Evolutionary conservation across 1,140 invertebrate genomes (phyloP), one percentile per base, ranked within the genome.

Genomic region (Lepidostoma basale): DNA sequence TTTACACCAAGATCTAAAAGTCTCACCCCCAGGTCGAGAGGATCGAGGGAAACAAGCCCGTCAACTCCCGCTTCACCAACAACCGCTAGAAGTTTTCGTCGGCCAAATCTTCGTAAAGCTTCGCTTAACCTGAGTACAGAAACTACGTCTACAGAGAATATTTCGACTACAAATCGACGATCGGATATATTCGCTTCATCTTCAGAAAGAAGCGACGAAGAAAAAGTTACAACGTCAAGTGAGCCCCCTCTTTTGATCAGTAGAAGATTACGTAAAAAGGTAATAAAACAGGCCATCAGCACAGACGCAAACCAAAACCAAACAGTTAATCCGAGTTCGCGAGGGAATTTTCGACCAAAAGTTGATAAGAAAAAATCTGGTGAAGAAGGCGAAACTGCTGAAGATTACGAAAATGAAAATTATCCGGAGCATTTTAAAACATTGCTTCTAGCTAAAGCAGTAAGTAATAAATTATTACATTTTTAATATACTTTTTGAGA

Each of bases 401-500:
- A 73, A 16, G 63, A 69, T 33, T 62, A 67, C 23, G 70, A 73
- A 22, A 69, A 69, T 49, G 70, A 69, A 63, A 73, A 73, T 47
- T 73, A 73, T 67, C 70, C 70, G 9, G 70, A 73, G 16, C 67
- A 73, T 67, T 73, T 73, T 47, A 73, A 73, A 47, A 30, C 33
- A 25, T 18, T 73, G 9, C 36, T 73, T 14, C 58, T 58, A 47
- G 54, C 70, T 9, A 73, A 73, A 58, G 30, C 49, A 8, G 66
- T 72, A 47, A 66, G 62, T 52, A 39, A 52, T 14, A 6, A n/a
- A n/a, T n/a, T 63, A 30, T 20, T 12, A 30, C 14, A 40, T 49
- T 68, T 25, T 62, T 49, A 47, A 2, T 47, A 47, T 47, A 47
- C 9, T 2, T 14, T 16, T 2, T 3, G 10, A 20, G 14, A 47